A percentile compares a stretch with the other conserved stretches of the same genome.
Evolutionary conservation across 2,113 vertebrate genomes (phyloP).

Genomic region (Pterocles burchelli): DNA sequence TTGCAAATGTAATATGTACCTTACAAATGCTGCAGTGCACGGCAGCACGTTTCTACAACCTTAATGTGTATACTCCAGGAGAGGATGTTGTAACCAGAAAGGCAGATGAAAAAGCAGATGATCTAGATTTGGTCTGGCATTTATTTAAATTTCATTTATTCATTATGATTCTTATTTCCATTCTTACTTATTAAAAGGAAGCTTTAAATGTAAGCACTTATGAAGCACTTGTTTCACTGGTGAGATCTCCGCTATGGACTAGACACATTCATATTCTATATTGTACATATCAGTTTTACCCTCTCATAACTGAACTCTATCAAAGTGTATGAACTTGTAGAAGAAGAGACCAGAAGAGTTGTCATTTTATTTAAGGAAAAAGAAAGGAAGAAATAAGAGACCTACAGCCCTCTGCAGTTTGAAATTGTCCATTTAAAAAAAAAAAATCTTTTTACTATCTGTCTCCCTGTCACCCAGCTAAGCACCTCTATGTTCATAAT

Average conservation of each 20-base stretch:
- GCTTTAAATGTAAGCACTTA: not conserved
- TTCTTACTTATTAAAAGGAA: not conserved
- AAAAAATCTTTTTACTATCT: not conserved
- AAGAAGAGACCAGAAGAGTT: not conserved
- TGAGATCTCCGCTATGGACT: not conserved
- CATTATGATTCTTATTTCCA: not conserved
- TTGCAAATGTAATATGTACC: not conserved
- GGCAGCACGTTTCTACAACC: not conserved
- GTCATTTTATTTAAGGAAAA: not conserved
- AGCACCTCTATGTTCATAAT: not conserved
- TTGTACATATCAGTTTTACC: not conserved
- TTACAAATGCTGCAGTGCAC: not conserved
- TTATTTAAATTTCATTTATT: not conserved
- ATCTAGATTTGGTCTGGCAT: not conserved
- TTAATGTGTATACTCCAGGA: not conserved
- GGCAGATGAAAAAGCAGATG: rapidly evolving
- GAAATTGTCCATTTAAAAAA: not conserved
- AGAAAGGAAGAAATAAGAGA: not conserved
- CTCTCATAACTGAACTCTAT: not conserved
- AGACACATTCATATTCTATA: not conserved
- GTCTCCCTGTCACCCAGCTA: not conserved
- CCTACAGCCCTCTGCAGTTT: not conserved
- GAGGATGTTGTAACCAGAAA: not conserved
- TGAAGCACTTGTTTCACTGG: not conserved
- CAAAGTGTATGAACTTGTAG: not conserved